These are phyloP conservation scores for Chymomyza procnemis DNA, from an alignment of 2,888 invertebrate genomes.

Conservation along the genomic window DNA sequence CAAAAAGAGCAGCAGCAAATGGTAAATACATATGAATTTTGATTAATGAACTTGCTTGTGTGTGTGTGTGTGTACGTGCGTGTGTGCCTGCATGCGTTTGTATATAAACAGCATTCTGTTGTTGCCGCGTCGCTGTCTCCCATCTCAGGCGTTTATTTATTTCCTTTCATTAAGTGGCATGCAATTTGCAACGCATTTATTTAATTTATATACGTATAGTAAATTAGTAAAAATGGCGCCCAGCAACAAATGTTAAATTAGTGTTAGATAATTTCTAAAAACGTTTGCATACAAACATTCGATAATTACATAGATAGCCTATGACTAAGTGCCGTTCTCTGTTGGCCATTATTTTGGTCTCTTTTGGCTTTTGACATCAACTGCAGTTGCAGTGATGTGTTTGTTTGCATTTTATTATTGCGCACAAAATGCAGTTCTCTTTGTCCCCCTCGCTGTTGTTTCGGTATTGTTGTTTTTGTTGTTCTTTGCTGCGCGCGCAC, in stretches of 20 bases:
- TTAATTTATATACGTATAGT: constrained; percentile 22
- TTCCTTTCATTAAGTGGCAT: constrained; percentile 23
- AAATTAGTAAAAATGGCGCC: neutral
- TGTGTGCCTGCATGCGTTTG: neutral
- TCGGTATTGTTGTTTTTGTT: constrained; percentile 5
- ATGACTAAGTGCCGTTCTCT: neutral
- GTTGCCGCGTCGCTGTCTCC: neutral
- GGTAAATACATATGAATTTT: neutral
- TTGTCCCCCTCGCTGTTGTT: too few species aligned
- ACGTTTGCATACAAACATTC: too few species aligned
- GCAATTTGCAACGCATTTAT: constrained; percentile 31
- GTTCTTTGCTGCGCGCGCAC: constrained; percentile 20
- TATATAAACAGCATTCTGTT: neutral
- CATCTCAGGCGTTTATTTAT: constrained; percentile 20
- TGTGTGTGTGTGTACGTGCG: neutral
- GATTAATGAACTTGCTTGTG: neutral
- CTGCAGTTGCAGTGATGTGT: constrained; percentile 24
- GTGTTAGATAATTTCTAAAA: constrained; percentile 19
- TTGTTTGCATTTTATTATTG: too few species aligned
- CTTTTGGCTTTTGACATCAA: constrained; percentile 8
- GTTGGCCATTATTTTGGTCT: constrained; percentile 2
- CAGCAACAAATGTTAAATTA: too few species aligned
- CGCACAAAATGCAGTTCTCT: too few species aligned
- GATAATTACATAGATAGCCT: too few species aligned
- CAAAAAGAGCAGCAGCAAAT: neutral